These are phyloP conservation scores for Grus americana DNA, from an alignment of 2,113 vertebrate genomes.

Conservation along the genomic window DNA sequence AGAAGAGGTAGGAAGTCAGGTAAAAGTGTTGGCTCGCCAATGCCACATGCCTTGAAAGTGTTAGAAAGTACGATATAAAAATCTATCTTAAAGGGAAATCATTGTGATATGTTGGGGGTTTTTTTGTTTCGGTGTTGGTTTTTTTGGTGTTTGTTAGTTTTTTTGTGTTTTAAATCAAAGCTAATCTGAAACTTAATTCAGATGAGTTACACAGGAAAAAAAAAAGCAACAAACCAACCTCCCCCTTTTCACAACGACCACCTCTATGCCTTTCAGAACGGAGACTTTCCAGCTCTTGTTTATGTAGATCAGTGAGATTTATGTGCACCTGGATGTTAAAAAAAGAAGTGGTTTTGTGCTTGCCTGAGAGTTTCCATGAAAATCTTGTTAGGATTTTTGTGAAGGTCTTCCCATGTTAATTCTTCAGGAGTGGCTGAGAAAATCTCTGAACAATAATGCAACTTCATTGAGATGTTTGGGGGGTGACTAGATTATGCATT, in stretches of 20 bases:
- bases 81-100: not conserved
- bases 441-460: not conserved
- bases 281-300: not conserved
- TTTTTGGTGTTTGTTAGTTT: no score
- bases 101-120: no score
- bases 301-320: not conserved
- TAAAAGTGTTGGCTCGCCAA: not conserved
- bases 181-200: not conserved
- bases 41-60: not conserved
- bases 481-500: not conserved
- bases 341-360: not conserved
- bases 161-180: not conserved
- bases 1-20: not conserved
- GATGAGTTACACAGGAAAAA: not conserved
- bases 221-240: no score
- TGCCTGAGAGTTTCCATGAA: not conserved
- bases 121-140: no score
- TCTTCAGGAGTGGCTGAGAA: not conserved
- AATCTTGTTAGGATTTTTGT: not conserved
- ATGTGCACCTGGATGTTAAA: not conserved
- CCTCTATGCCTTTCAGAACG: not conserved
- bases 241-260: rapidly evolving
- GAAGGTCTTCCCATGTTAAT: not conserved
- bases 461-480: not conserved
- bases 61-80: not conserved